Evolutionary conservation across 1,140 invertebrate genomes (phyloP).

Genomic region (Nixonia krombeini): DNA sequence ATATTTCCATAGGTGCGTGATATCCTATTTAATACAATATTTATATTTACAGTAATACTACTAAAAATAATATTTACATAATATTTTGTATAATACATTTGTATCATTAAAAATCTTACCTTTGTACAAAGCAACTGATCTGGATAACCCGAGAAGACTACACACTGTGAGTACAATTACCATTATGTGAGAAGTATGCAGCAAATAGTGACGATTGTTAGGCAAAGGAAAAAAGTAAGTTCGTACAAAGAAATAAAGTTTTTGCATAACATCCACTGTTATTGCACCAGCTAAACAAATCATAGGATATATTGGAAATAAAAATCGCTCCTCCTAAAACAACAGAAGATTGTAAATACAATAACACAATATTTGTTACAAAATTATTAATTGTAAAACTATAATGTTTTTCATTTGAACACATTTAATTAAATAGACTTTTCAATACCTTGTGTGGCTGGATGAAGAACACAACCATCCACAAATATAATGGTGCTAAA

Average conservation of each 20-base stretch:
- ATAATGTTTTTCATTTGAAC: too few relatives aligned
- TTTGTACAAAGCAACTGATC: conserved; percentile 69
- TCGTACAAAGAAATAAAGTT: conserved; percentile 80
- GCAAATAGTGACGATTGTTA: conserved; percentile 79
- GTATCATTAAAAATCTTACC: conserved; percentile 50
- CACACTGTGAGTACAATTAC: conserved; percentile 75
- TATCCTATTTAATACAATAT: conserved; percentile 75
- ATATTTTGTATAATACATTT: background rate
- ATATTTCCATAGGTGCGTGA: conserved; percentile 92
- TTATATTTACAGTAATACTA: conserved; percentile 10
- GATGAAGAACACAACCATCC: conserved; percentile 90
- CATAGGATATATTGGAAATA: conserved; percentile 97
- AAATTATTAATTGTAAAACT: conserved; percentile 11
- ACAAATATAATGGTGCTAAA: conserved; percentile 86
- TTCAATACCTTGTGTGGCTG: conserved; percentile 92
- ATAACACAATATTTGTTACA: background rate
- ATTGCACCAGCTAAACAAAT: conserved; percentile 90
- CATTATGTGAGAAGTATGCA: conserved; percentile 81
- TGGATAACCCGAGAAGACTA: conserved; percentile 62
- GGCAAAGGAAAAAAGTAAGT: conserved; percentile 65
- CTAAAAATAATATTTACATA: background rate
- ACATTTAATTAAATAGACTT: too few relatives aligned
- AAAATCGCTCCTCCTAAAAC: conserved; percentile 86
- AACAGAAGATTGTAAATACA: background rate
- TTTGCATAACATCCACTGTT: conserved; percentile 84